Conservation (phyloP, 2,888 invertebrate species). For the Morpho achilles region DNA sequence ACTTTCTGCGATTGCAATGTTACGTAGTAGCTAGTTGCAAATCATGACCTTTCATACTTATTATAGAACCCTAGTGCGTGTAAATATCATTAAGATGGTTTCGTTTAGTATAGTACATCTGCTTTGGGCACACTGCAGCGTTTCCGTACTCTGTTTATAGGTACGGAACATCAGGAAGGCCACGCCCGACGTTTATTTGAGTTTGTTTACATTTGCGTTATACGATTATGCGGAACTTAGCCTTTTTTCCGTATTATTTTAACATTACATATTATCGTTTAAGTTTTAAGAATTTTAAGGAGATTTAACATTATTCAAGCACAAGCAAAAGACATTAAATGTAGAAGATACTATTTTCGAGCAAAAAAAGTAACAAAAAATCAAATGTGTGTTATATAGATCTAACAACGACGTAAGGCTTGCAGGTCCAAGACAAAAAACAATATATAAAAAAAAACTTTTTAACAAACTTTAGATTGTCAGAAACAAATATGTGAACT, state of each 20-base stretch:
- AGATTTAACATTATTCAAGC: too few species aligned
- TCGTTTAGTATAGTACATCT: slow-evolving; percentile 18
- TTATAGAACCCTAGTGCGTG: background rate
- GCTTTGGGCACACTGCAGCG: slow-evolving; percentile 36
- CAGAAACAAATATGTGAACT: too few species aligned
- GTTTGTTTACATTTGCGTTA: slow-evolving; percentile 37
- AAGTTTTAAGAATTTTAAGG: slow-evolving; percentile 1
- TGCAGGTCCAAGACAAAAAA: too few species aligned
- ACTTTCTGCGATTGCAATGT: too few species aligned
- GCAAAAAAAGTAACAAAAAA: too few species aligned
- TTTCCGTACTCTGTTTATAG: slow-evolving; percentile 70
- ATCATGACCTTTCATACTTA: background rate
- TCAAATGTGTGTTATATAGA: too few species aligned
- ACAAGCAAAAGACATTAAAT: too few species aligned
- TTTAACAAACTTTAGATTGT: too few species aligned
- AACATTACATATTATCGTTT: background rate
- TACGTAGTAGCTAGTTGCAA: background rate
- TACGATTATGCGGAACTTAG: slow-evolving; percentile 37
- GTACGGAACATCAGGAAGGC: slow-evolving; percentile 67
- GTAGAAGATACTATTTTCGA: too few species aligned
- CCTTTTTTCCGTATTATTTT: slow-evolving; percentile 15
- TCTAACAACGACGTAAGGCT: too few species aligned
- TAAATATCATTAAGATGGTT: slow-evolving; percentile 7
- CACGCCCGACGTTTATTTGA: slow-evolving; percentile 48
- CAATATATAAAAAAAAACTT: too few species aligned